Percentiles rank a stretch among this genome's conserved stretches.
Conservation (phyloP, 2,888 invertebrate species). For the Oegoconia quadripuncta region DNA sequence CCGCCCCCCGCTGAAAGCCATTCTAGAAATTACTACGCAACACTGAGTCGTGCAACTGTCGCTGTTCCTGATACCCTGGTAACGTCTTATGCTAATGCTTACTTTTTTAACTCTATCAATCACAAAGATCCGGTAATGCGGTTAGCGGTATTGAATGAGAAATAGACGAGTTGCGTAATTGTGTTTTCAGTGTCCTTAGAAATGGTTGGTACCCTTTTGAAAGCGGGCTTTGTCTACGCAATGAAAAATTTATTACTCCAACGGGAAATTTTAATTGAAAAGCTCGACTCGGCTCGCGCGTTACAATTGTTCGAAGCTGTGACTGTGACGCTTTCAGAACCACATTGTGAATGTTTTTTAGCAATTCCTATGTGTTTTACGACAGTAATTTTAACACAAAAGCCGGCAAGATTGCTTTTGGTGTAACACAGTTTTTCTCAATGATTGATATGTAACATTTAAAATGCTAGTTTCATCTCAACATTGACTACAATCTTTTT, state of each 20-base stretch:
- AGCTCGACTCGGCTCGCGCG: constrained; percentile 19
- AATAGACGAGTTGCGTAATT: constrained; percentile 13
- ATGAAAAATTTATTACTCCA: constrained; percentile 66
- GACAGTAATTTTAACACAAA: constrained; percentile 6
- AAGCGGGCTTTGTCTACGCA: constrained; percentile 49
- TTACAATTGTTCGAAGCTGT: constrained; percentile 20
- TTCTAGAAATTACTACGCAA: constrained; percentile 78
- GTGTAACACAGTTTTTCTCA: background rate
- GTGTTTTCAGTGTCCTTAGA: constrained; percentile 38
- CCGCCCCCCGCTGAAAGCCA: constrained; percentile 54
- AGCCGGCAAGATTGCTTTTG: constrained; percentile 3
- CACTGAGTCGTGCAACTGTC: constrained; percentile 59
- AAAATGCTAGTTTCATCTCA: too few relatives aligned
- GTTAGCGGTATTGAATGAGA: constrained; percentile 10
- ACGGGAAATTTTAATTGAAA: constrained; percentile 63
- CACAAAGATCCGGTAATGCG: constrained; percentile 18
- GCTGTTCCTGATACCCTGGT: constrained; percentile 34
- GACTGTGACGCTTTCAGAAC: constrained; percentile 8
- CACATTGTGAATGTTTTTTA: constrained; percentile 8
- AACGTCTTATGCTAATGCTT: constrained; percentile 55
- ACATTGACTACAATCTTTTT: too few relatives aligned
- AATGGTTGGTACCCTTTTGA: constrained; percentile 35
- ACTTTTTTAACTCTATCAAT: constrained; percentile 53
- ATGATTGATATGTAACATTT: background rate
- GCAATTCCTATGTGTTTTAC: constrained; percentile 9